phyloP scores from a whole-genome alignment of 2,113 vertebrate species.

The Sinocyclocheilus anophthalmus region DNA sequence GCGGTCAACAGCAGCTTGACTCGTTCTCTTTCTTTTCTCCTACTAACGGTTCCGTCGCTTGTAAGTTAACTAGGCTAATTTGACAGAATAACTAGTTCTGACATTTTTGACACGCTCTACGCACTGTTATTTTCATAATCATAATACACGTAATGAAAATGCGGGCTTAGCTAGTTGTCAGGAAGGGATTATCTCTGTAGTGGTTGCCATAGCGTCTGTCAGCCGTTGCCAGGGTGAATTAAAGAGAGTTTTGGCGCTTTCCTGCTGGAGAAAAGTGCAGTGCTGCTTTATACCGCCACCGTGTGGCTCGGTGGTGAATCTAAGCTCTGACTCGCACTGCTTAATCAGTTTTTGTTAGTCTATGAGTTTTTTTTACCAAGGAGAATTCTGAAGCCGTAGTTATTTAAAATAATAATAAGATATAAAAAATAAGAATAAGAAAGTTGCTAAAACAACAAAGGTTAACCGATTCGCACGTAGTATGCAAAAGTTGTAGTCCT shows the following conservation, averaged over 20 bases:
- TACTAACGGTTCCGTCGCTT: neutral
- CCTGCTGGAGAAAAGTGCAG: neutral
- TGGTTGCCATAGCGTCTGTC: slow-evolving; percentile 33
- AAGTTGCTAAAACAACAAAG: no score
- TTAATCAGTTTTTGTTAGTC: no score
- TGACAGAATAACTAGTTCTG: neutral
- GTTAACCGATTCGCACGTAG: no score
- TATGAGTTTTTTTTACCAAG: no score
- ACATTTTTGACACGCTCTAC: neutral
- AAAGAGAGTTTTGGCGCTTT: no score
- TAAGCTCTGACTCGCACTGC: neutral
- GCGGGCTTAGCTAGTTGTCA: neutral
- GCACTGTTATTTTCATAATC: neutral
- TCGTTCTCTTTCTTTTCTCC: neutral
- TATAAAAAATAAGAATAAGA: no score
- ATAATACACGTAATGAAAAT: neutral
- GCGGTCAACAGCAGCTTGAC: neutral
- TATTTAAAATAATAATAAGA: no score
- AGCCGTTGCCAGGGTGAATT: no score
- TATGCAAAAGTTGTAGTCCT: no score
- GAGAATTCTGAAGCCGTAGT: no score
- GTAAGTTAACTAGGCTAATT: neutral
- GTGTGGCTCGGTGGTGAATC: neutral
- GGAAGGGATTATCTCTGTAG: neutral
- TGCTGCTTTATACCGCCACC: neutral